A percentile compares a stretch with the other conserved stretches of the same genome.
These are phyloP conservation scores for Anguilla pacifica DNA, from an alignment of 2,797 vertebrate species.

Conservation along the genomic window DNA sequence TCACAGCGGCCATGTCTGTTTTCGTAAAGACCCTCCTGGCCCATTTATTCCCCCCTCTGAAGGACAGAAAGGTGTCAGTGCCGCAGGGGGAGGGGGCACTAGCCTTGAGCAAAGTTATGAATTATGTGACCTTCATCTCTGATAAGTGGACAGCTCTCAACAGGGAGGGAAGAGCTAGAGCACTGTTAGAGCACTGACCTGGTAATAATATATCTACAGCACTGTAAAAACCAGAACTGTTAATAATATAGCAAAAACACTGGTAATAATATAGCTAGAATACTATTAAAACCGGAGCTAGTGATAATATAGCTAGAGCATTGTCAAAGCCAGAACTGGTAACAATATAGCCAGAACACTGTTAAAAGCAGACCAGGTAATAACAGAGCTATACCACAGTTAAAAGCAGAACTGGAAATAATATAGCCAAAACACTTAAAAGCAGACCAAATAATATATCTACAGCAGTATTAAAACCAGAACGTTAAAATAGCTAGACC, in stretches of 20 bases:
- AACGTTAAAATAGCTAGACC: slow-evolving; percentile 54
- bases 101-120: background rate
- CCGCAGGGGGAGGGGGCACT: slow-evolving; percentile 47
- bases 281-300: too few relatives aligned
- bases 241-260: slow-evolving; percentile 53
- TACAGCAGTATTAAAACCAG: too few relatives aligned
- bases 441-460: too few relatives aligned
- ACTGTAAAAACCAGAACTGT: background rate
- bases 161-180: background rate
- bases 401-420: background rate
- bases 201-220: too few relatives aligned
- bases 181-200: too few relatives aligned
- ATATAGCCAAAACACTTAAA: slow-evolving; percentile 53
- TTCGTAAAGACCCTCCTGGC: slow-evolving; percentile 59
- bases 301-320: too few relatives aligned
- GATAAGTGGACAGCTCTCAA: background rate
- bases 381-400: too few relatives aligned
- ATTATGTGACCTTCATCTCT: background rate
- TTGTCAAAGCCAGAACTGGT: too few relatives aligned
- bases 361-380: background rate
- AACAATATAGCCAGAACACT: slow-evolving; percentile 25
- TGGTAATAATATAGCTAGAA: too few relatives aligned
- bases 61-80: slow-evolving; percentile 66
- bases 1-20: slow-evolving; percentile 28
- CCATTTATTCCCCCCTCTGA: slow-evolving; percentile 61